Conservation (phyloP, 1,140 invertebrate genomes). For the Bicyclus anynana region DNA sequence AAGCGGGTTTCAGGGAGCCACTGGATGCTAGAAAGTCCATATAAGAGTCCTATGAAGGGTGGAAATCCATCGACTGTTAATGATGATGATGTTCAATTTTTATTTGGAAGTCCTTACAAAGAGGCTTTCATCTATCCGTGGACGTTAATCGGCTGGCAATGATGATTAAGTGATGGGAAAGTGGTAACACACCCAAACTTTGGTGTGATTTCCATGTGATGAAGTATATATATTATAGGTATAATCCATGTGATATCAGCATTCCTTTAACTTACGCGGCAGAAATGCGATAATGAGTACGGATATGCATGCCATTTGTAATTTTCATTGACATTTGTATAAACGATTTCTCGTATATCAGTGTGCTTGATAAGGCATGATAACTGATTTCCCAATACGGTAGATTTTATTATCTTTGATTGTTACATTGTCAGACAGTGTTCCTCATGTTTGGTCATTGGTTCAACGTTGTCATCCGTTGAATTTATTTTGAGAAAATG, state of each 20-base stretch:
- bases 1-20: too few relatives aligned
- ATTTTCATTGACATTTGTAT: conserved; percentile 11
- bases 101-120: too few relatives aligned
- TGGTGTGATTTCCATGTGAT: too few relatives aligned
- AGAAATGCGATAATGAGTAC: conserved; percentile 5
- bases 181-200: too few relatives aligned
- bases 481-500: neutral
- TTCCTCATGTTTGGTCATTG: neutral
- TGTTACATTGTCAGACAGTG: neutral
- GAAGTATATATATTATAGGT: neutral
- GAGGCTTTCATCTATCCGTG: too few relatives aligned
- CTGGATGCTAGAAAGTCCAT: too few relatives aligned
- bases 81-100: too few relatives aligned
- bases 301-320: conserved; percentile 15
- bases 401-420: neutral
- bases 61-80: too few relatives aligned
- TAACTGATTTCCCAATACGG: conserved; percentile 3
- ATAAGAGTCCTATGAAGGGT: too few relatives aligned
- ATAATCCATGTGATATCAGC: neutral
- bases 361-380: neutral
- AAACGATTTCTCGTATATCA: conserved; percentile 7
- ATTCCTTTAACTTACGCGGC: conserved; percentile 9
- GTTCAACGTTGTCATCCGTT: neutral
- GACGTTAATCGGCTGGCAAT: neutral
- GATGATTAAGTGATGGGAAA: neutral